phyloP scores from a whole-genome alignment of 1,140 invertebrate genomes.

The Acyrthosiphon pisum region DNA sequence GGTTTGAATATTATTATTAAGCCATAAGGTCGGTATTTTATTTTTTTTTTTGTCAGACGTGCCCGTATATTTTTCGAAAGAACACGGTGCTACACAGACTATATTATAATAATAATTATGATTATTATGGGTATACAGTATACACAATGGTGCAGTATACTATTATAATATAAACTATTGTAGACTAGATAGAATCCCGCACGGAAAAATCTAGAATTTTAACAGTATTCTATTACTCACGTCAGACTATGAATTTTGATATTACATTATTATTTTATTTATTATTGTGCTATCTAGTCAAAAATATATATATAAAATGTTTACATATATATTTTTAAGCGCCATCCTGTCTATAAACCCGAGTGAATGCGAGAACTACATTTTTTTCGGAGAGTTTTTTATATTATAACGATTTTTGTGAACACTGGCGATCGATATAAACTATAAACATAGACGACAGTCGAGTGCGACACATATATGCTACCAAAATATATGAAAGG shows the following conservation, averaged over 20 bases:
- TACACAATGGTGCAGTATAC: too few relatives aligned
- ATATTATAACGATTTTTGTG: background rate
- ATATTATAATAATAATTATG: background rate
- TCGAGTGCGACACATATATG: background rate
- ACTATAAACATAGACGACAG: background rate
- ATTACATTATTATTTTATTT: background rate
- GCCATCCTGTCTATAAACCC: background rate
- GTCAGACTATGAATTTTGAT: background rate
- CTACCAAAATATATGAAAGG: background rate
- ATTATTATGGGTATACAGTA: background rate
- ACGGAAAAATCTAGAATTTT: background rate
- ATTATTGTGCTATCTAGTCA: background rate
- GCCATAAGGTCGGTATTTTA: conserved; percentile 16
- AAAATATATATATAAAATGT: background rate
- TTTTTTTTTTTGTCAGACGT: background rate
- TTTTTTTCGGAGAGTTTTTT: background rate
- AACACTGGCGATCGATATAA: background rate
- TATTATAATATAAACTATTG: background rate
- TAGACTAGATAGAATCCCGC: background rate
- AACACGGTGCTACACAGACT: background rate
- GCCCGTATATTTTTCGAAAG: background rate
- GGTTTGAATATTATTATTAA: conserved; percentile 17
- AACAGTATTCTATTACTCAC: background rate
- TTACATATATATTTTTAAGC: background rate
- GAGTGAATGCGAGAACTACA: background rate